phyloP scores from a whole-genome alignment of 2,888 invertebrate species.

The Eristalis tenax region DNA sequence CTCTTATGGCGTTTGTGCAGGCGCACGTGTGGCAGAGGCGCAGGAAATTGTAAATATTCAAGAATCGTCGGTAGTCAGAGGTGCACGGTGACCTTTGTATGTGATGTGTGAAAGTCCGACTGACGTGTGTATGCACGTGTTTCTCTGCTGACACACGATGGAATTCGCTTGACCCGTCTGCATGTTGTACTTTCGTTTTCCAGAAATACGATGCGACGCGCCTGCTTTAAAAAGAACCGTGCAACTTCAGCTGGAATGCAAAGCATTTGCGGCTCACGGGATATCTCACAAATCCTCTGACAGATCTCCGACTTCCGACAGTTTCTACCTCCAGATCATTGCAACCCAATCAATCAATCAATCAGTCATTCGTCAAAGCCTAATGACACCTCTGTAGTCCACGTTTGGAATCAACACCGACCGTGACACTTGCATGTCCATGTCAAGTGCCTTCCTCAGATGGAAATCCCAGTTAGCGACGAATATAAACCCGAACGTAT shows the following conservation, averaged over 20 bases:
- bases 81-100: not conserved
- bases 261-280: not conserved
- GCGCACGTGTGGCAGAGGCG: no score
- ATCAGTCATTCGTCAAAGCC: constrained; percentile 3
- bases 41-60: not conserved
- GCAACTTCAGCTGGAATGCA: not conserved
- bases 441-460: constrained; percentile 1
- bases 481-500: constrained; percentile 33
- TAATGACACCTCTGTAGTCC: constrained; percentile 7
- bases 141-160: not conserved
- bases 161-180: not conserved
- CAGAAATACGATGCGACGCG: no score
- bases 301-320: not conserved
- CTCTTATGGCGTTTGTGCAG: not conserved
- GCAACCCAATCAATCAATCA: constrained; percentile 21
- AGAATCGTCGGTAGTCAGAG: not conserved
- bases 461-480: not conserved
- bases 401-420: constrained; percentile 3
- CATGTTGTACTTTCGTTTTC: no score
- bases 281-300: not conserved
- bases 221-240: no score
- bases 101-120: not conserved
- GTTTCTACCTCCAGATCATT: not conserved
- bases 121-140: not conserved
- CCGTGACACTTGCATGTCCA: constrained; percentile 15